These are phyloP conservation scores for Malthinus flaveolus DNA, from an alignment of 2,888 invertebrate genomes.

Conservation along the genomic window DNA sequence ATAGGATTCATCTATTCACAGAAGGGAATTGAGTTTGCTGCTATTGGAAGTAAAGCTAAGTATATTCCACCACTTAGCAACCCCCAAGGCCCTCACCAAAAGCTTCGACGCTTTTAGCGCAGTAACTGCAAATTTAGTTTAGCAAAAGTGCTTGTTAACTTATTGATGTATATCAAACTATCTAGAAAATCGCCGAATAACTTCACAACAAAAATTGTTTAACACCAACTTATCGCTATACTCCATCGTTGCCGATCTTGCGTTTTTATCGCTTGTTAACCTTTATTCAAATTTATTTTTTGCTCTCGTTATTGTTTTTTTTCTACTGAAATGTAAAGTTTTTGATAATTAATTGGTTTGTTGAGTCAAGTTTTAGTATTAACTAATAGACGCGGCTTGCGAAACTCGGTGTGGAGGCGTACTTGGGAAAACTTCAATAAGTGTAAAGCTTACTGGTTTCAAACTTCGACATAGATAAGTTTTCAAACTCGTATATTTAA, in stretches of 20 bases:
- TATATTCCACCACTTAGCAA: constrained; percentile 31
- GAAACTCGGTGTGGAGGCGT: neutral
- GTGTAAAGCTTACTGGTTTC: constrained; percentile 6
- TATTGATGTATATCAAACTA: constrained; percentile 25
- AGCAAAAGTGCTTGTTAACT: constrained; percentile 30
- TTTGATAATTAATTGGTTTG: neutral
- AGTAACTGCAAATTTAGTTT: constrained; percentile 30
- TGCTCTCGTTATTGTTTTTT: too few relatives aligned
- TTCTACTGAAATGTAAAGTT: too few relatives aligned
- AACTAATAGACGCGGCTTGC: neutral
- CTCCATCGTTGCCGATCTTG: too few relatives aligned
- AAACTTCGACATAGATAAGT: constrained; percentile 1
- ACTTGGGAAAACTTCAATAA: neutral
- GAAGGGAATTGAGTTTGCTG: constrained; percentile 30
- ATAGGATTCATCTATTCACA: constrained; percentile 31
- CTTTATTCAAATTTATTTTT: too few relatives aligned
- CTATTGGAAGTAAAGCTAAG: constrained; percentile 29
- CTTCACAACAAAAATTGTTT: too few relatives aligned
- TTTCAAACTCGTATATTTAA: constrained; percentile 1
- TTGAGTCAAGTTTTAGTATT: constrained; percentile 1
- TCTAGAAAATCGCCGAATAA: constrained; percentile 1
- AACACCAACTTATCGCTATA: too few relatives aligned
- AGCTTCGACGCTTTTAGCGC: constrained; percentile 30
- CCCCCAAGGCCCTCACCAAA: constrained; percentile 26
- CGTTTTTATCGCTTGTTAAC: too few relatives aligned